Conservation (phyloP, 2,113 vertebrate genomes). For the Takifugu bimaculatus region DNA sequence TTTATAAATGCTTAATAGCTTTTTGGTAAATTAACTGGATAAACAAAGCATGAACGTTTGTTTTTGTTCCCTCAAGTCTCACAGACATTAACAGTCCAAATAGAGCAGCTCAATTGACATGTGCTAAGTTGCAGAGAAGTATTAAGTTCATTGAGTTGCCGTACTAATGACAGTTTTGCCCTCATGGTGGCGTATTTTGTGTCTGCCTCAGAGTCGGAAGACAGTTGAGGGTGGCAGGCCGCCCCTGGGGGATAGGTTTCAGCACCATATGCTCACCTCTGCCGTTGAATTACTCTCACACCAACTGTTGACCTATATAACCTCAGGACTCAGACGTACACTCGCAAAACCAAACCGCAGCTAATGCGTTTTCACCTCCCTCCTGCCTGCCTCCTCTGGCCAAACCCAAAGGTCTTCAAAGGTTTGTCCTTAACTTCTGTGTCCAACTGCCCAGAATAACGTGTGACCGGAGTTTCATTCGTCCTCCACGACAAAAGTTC, state of each 20-base stretch:
- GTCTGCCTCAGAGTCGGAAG: constrained; percentile 22
- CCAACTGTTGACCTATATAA: constrained; percentile 67
- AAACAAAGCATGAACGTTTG: no score
- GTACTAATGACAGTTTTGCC: neutral
- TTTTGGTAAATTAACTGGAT: no score
- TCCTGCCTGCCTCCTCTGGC: neutral
- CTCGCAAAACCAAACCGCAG: constrained; percentile 33
- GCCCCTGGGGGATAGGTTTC: constrained; percentile 49
- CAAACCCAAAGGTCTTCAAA: neutral
- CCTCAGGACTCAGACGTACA: constrained; percentile 35
- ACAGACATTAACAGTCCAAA: no score
- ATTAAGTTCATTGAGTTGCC: no score
- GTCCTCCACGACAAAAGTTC: no score
- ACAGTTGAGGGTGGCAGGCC: constrained; percentile 22
- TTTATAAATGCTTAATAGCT: no score
- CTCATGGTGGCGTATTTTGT: neutral
- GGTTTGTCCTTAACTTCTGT: neutral
- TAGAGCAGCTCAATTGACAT: no score
- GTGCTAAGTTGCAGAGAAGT: neutral
- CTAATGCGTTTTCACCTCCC: neutral
- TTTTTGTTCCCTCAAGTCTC: no score
- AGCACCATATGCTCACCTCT: constrained; percentile 56
- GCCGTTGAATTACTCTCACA: constrained; percentile 39
- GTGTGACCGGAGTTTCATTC: no score
- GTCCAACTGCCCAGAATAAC: constrained; percentile 10